Evolutionary conservation across 2,888 invertebrate species (phyloP).

Genomic region (Tromatobia lineatoria): DNA sequence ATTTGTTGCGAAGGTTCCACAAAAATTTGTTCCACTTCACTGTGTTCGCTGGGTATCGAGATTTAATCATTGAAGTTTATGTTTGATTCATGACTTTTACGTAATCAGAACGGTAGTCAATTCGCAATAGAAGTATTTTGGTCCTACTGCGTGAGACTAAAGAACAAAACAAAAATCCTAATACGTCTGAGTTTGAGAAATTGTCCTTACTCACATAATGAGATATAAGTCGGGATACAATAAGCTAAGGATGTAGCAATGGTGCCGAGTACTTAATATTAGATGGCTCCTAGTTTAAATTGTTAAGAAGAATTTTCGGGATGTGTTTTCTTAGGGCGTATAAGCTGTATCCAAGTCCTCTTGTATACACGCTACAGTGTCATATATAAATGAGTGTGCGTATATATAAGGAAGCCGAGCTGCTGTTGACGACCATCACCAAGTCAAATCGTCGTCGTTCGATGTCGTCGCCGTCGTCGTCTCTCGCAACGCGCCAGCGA

Average conservation of each 20-base stretch:
- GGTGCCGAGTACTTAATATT: neutral
- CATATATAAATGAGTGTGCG: slow-evolving; percentile 48
- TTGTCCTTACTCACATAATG: neutral
- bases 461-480: slow-evolving; percentile 72
- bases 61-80: too few species aligned
- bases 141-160: too few species aligned
- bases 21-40: too few species aligned
- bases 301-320: neutral
- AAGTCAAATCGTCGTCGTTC: slow-evolving; percentile 80
- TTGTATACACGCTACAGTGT: slow-evolving; percentile 28
- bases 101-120: too few species aligned
- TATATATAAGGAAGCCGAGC: slow-evolving; percentile 46
- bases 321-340: slow-evolving; percentile 19
- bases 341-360: slow-evolving; percentile 27
- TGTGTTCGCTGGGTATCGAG: too few species aligned
- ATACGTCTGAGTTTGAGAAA: too few species aligned
- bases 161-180: too few species aligned
- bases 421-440: slow-evolving; percentile 81
- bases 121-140: too few species aligned
- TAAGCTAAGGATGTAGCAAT: neutral
- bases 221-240: neutral
- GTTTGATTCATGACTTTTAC: too few species aligned
- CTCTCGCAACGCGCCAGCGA: slow-evolving; percentile 83
- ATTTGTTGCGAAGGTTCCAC: too few species aligned
- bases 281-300: neutral